Conservation (phyloP, 2,797 vertebrate genomes). For the Catamblyrhynchus diadema region DNA sequence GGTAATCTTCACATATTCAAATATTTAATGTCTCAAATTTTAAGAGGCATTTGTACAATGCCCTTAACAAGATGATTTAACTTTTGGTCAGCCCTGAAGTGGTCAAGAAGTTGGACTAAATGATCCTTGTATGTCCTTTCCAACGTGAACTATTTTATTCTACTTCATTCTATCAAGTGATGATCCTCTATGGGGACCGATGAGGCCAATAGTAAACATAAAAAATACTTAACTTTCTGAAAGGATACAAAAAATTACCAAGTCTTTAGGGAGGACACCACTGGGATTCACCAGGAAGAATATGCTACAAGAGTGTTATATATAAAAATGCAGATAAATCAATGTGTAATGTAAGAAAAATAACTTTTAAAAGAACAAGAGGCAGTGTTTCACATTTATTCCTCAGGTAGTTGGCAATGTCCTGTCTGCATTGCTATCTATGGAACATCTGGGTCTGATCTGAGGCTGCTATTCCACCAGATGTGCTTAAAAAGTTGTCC, state of each 20-base stretch:
- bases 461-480: background rate
- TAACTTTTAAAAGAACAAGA: background rate
- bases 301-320: background rate
- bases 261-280: background rate
- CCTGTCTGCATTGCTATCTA: background rate
- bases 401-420: background rate
- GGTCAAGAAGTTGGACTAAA: background rate
- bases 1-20: background rate
- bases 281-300: background rate
- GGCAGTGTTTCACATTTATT: background rate
- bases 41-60: background rate
- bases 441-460: background rate
- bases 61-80: background rate
- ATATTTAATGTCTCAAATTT: background rate
- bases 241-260: fast-evolving
- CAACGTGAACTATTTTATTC: background rate
- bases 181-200: fast-evolving
- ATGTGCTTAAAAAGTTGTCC: background rate
- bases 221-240: background rate
- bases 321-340: background rate
- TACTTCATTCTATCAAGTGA: background rate
- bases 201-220: background rate
- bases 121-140: background rate
- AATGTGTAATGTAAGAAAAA: background rate
- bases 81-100: background rate